Conservation (phyloP, 92 coral and sea anemone genomes). For the Parazoanthus swiftii region DNA sequence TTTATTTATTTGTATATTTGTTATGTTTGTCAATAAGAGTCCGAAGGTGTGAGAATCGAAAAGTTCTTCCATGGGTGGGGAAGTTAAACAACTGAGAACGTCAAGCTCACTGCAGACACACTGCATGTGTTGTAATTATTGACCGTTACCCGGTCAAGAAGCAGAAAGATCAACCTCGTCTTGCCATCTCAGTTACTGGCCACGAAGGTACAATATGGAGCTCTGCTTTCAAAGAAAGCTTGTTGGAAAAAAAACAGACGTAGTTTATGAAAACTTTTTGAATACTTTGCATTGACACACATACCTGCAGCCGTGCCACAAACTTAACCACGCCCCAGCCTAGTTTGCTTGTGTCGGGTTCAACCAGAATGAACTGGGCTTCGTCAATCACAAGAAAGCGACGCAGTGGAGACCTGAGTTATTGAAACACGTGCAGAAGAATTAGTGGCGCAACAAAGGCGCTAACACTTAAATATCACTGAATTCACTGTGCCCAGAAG, state of each 20-base stretch:
- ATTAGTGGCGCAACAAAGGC: not conserved
- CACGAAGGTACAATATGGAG: not conserved
- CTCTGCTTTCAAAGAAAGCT: not conserved
- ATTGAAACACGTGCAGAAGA: not conserved
- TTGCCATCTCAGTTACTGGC: too few species aligned
- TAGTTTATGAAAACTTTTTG: not conserved
- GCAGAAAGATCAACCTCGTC: too few species aligned
- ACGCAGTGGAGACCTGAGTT: slow-evolving; percentile 68
- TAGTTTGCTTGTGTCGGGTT: slow-evolving; percentile 95
- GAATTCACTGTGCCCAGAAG: too few species aligned
- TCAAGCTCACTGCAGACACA: not conserved
- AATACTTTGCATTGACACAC: not conserved
- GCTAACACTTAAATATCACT: too few species aligned
- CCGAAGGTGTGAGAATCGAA: too few species aligned
- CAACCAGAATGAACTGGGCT: slow-evolving; percentile 98
- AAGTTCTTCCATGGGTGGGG: too few species aligned
- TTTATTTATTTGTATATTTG: too few species aligned
- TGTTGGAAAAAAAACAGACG: not conserved
- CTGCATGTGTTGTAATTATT: not conserved
- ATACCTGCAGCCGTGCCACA: slow-evolving; percentile 95
- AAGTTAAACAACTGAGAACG: too few species aligned
- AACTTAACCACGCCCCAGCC: slow-evolving; percentile 99
- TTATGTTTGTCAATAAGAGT: too few species aligned
- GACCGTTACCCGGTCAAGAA: too few species aligned
- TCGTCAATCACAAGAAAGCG: slow-evolving; percentile 98